phyloP scores from a whole-genome alignment of 2,113 vertebrate species.

The Datnioides undecimradiatus region DNA sequence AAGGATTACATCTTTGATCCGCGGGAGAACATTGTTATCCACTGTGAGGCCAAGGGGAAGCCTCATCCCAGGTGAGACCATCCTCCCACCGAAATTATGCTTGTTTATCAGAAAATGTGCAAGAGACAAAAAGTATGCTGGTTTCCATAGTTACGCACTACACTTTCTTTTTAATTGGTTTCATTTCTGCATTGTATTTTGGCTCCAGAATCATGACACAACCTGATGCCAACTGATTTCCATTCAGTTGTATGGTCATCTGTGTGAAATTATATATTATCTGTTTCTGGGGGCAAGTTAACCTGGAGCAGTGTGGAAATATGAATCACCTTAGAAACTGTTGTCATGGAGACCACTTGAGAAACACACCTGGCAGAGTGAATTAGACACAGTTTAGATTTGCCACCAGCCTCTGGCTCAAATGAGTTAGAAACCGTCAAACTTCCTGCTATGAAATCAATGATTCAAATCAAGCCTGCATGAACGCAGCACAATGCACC shows the following conservation, averaged over 20 bases:
- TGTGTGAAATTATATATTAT: constrained; percentile 21
- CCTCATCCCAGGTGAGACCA: constrained; percentile 91
- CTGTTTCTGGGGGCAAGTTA: constrained; percentile 15
- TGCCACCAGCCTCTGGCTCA: background rate
- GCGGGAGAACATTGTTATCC: constrained; percentile 95
- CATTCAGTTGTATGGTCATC: background rate
- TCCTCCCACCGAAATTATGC: background rate
- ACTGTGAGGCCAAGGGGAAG: constrained; percentile 97
- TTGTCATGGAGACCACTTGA: constrained; percentile 46
- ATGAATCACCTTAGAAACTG: constrained; percentile 55
- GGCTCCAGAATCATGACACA: too few species aligned
- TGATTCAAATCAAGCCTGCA: constrained; percentile 8
- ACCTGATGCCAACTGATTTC: constrained; percentile 6
- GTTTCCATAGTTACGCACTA: background rate
- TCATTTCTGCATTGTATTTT: too few species aligned
- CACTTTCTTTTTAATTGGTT: too few species aligned
- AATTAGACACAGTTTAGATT: constrained; percentile 22
- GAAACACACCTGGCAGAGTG: constrained; percentile 47
- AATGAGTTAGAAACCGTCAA: background rate
- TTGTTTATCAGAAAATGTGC: background rate
- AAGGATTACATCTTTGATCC: constrained; percentile 98
- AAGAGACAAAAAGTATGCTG: background rate
- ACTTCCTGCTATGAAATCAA: background rate
- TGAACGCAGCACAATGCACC: background rate
- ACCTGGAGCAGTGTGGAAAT: constrained; percentile 40